A percentile compares a stretch with the other conserved stretches of the same genome.
Evolutionary conservation across 2,797 vertebrate species (phyloP).

Genomic region (Trachurus trachurus): DNA sequence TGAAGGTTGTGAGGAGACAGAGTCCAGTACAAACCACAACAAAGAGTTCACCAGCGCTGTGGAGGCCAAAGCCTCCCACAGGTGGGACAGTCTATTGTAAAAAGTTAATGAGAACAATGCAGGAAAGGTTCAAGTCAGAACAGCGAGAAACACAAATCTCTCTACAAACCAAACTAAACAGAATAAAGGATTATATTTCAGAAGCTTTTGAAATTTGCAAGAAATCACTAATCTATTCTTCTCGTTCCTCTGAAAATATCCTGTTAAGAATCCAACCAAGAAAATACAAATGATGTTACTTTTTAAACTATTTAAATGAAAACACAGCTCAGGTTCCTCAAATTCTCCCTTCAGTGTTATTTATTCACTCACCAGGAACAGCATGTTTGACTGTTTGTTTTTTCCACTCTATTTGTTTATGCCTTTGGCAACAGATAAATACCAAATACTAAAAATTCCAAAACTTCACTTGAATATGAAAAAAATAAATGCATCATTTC

Average conservation of each 20-base stretch:
- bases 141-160: not conserved
- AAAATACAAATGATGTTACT: no score
- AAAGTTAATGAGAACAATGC: no score
- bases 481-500: slow-evolving; percentile 1
- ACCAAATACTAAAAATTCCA: not conserved
- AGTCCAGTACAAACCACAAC: no score
- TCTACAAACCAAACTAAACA: no score
- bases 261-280: no score
- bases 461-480: not conserved
- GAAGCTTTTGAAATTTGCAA: no score
- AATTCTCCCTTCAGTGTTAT: not conserved
- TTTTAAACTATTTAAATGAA: no score
- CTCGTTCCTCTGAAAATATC: no score
- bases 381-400: not conserved
- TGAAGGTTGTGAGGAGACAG: no score
- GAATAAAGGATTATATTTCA: no score
- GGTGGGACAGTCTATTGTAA: no score
- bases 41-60: not conserved
- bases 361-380: not conserved
- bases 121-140: not conserved
- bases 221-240: no score
- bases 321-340: not conserved
- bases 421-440: not conserved
- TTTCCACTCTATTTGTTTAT: not conserved
- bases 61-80: not conserved